Conservation (phyloP, 2,113 vertebrate species). For the Percina caprodes region DNA sequence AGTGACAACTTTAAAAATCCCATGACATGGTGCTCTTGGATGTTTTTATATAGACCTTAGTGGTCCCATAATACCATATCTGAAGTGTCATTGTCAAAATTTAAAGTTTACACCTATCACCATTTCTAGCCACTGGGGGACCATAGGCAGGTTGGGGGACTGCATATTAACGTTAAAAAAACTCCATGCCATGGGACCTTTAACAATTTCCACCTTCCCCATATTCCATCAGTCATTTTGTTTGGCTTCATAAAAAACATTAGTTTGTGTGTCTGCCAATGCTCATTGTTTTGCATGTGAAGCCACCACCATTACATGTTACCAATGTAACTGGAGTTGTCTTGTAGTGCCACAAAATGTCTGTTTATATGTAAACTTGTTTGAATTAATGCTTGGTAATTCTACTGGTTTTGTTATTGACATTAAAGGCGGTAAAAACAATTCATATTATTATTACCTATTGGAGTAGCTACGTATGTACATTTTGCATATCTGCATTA, state of each 20-base stretch:
- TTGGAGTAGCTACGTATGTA: slow-evolving; percentile 14
- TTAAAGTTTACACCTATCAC: no score
- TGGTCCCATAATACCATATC: no score
- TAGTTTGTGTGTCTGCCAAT: background rate
- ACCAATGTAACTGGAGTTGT: no score
- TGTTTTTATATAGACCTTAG: no score
- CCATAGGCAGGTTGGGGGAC: no score
- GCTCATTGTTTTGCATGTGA: background rate
- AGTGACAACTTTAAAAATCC: background rate
- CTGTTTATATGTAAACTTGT: background rate
- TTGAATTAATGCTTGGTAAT: background rate
- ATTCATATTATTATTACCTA: background rate
- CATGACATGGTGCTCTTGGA: no score
- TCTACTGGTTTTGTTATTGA: background rate
- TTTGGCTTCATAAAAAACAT: background rate
- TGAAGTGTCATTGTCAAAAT: no score
- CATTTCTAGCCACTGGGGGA: no score
- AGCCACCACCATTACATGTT: background rate
- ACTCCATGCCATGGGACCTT: no score
- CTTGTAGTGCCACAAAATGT: background rate
- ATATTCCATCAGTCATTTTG: background rate
- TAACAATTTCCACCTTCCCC: background rate
- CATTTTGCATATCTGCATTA: slow-evolving; percentile 4
- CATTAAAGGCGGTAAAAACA: background rate
- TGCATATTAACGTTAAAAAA: no score